A percentile compares a stretch with the other conserved stretches of the same genome.
Conservation (phyloP, 2,797 vertebrate genomes). For the Aeoliscus strigatus region DNA sequence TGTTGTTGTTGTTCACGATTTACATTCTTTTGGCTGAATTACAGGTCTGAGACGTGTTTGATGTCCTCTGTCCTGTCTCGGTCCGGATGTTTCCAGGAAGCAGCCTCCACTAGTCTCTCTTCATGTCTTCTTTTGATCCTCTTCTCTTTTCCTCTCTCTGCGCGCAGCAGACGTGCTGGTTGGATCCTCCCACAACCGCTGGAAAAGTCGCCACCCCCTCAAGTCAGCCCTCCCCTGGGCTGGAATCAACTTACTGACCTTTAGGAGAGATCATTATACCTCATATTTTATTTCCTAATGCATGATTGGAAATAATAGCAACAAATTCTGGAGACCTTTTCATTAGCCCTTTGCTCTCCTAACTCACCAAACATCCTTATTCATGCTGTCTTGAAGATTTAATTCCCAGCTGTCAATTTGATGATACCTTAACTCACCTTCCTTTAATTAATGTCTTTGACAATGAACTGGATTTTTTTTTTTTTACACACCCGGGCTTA, state of each 20-base stretch:
- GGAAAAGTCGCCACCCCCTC: constrained; percentile 52
- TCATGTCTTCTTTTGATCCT: constrained; percentile 35
- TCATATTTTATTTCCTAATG: too few relatives aligned
- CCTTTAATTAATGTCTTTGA: too few relatives aligned
- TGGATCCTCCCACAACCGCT: constrained; percentile 48
- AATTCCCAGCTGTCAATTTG: too few relatives aligned
- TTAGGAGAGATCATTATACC: not conserved
- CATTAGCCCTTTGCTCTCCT: not conserved
- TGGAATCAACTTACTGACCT: constrained; percentile 58
- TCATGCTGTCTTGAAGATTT: not conserved
- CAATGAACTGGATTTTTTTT: too few relatives aligned
- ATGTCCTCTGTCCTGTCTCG: constrained; percentile 34
- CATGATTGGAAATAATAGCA: not conserved
- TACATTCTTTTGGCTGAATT: constrained; percentile 38
- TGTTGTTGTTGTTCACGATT: constrained; percentile 23
- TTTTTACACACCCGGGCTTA: too few relatives aligned
- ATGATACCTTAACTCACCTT: too few relatives aligned
- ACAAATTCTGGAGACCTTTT: not conserved
- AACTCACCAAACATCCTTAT: not conserved
- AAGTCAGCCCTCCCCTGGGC: constrained; percentile 51
- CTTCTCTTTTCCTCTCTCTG: constrained; percentile 44
- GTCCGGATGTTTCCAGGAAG: constrained; percentile 47
- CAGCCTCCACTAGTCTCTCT: constrained; percentile 25
- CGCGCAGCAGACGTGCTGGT: constrained; percentile 75
- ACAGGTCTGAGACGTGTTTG: too few relatives aligned